Evolutionary conservation across 2,797 vertebrate genomes (phyloP), one percentile per base, ranked within the genome.

Genomic region (Dermochelys coriacea): DNA sequence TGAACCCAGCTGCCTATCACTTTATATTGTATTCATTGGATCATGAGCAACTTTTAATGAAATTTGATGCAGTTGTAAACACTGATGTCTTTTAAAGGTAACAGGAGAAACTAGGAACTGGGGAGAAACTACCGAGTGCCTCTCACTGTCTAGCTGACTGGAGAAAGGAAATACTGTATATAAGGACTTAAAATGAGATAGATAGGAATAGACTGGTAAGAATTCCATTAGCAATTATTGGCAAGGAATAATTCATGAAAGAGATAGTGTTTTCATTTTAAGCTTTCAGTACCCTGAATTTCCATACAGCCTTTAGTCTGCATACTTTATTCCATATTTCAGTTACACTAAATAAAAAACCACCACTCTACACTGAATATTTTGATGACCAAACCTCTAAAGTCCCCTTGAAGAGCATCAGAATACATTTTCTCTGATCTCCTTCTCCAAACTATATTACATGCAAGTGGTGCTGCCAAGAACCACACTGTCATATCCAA

Each of bases 401-500:
- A 31, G 71, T 83, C 10, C 12, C 50, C 31, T 61, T 16, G 31
- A 34, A 61, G 14, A 61, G 31, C 59, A 34, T 31, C 59, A 34
- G 31, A 34, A 15, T 34, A 61, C 5, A 5, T 61, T 61, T 61
- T 61, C 59, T 61, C 31, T 61, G 14, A 61, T 27, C 34, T 61
- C 29, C 59, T 61, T 34, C 59, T 61, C 29, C 41, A 81, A 82
- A 49, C 25, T 51, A 74, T 84, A 92, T 87, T 49, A 85, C 31
- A 19, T 71, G 71, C 52, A 31, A 47, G 85, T 55, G 80, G 34
- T 34, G 55, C 55, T 57, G 27, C 25, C 23, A 27, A 27, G 55
- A 57, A 57, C 92, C 74, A 15, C 83, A 50, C 80, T 94, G 90
- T 78, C 84, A 80, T 92, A 80, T 93, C 78, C 94, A 82, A 90